Evolutionary conservation across 2,888 invertebrate species (phyloP), one percentile per base, ranked within the genome.

Genomic region (Dryocosmus kuriphilus): DNA sequence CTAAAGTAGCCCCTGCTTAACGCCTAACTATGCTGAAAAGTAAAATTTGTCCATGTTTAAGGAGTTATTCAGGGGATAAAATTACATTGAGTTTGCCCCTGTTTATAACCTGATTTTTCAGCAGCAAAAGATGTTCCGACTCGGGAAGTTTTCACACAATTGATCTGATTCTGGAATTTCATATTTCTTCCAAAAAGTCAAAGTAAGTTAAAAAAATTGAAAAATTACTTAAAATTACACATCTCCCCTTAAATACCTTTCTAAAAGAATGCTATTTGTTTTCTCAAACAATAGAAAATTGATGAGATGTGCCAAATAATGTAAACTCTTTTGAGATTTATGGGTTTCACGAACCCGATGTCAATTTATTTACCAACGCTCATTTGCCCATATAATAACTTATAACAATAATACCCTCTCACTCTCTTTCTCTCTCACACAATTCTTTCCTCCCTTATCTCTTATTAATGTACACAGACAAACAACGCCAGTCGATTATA

Each of bases 311-410:
- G 6, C 1, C 6, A 27, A 41, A 41, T 27, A 51, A 46, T 1
- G n/a, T 51, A 51, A 30, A 71, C 11, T 30, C 16, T 46, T 30
- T 60, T 51, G 51, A 71, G 71, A 71, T 71, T 71, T 71, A n/a
- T 46, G 22, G 71, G 71, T 51, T 51, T 71, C 51, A 55, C 51
- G 6, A 51, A 71, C 71, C 51, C 71, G 32, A 51, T 71, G 51
- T 71, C 51, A 71, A 71, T 71, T 71, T 71, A 71, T 55, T 55
- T n/a, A 71, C 30, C 71, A 71, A 71, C 71, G 51, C 71, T 55
- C 51, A 51, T 32, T 51, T 55, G 19, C n/a, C 22, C 32, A 71
- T 55, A 51, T 51, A 51, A 51, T 71, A 51, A 71, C 71, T 51
- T 55, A 71, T 71, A 71, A 78, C 74, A 38, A 46, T 46, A 73